Evolutionary conservation across 2,113 vertebrate species (phyloP).

Genomic region (Marmota monax): DNA sequence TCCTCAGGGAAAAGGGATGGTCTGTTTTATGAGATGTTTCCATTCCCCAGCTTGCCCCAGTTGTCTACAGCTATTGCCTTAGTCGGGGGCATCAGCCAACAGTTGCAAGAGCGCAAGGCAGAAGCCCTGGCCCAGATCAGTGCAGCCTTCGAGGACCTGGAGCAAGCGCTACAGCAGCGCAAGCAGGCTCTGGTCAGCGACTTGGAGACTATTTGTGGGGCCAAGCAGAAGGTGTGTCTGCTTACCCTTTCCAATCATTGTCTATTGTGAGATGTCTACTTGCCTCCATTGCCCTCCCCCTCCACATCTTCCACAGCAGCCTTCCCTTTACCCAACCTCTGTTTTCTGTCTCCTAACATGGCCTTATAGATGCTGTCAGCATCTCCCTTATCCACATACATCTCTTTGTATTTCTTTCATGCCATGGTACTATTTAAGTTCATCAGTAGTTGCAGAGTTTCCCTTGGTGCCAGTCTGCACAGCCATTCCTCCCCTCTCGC

Average conservation of each 20-base stretch:
- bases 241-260: not conserved
- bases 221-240: slow-evolving; percentile 93
- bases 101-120: slow-evolving; percentile 93
- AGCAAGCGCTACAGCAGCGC: slow-evolving; percentile 92
- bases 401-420: not conserved
- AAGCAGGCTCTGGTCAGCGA: slow-evolving; percentile 93
- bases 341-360: not conserved
- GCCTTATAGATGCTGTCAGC: not conserved
- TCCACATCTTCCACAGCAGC: not conserved
- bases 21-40: not conserved
- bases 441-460: not conserved
- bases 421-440: not conserved
- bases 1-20: not conserved
- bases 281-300: not conserved
- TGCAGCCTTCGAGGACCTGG: slow-evolving; percentile 95
- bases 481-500: not conserved
- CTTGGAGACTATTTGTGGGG: slow-evolving; percentile 91
- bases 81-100: slow-evolving; percentile 94
- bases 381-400: not conserved
- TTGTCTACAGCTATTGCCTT: slow-evolving; percentile 93
- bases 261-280: not conserved
- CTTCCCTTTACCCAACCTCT: not conserved
- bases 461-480: not conserved
- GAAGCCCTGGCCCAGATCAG: slow-evolving; percentile 94
- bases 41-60: slow-evolving; percentile 92